Evolutionary conservation across 2,113 vertebrate genomes (phyloP).

Genomic region (Pygoscelis antarcticus): DNA sequence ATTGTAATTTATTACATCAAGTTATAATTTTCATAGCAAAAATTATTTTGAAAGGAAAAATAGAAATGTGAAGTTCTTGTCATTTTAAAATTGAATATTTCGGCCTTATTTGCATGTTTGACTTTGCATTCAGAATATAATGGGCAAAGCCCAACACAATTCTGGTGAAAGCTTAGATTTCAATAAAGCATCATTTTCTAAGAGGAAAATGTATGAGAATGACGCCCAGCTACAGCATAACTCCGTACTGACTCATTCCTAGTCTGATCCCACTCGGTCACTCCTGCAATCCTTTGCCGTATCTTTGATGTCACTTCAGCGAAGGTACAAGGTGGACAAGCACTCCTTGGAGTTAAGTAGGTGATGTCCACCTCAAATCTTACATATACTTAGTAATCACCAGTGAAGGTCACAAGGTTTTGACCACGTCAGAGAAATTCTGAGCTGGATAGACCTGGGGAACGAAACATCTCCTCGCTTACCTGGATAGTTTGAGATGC

Average conservation of each 20-base stretch:
- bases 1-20: neutral
- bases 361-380: neutral
- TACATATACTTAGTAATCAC: neutral
- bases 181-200: neutral
- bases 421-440: neutral
- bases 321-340: neutral
- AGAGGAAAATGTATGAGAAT: neutral
- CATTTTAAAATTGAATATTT: neutral
- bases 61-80: slow-evolving; percentile 1
- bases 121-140: neutral
- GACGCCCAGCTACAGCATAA: neutral
- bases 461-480: neutral
- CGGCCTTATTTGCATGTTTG: slow-evolving; percentile 27
- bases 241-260: accelerated
- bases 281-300: neutral
- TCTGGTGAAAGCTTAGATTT: neutral
- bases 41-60: slow-evolving; percentile 23
- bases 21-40: neutral
- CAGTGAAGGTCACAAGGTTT: neutral
- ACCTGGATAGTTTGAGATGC: no score
- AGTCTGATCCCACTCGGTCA: neutral
- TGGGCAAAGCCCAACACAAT: neutral
- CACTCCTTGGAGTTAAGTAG: neutral
- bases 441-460: neutral
- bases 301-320: neutral